Conservation (phyloP, 2,888 invertebrate genomes). For the Nomada hirtipes region DNA sequence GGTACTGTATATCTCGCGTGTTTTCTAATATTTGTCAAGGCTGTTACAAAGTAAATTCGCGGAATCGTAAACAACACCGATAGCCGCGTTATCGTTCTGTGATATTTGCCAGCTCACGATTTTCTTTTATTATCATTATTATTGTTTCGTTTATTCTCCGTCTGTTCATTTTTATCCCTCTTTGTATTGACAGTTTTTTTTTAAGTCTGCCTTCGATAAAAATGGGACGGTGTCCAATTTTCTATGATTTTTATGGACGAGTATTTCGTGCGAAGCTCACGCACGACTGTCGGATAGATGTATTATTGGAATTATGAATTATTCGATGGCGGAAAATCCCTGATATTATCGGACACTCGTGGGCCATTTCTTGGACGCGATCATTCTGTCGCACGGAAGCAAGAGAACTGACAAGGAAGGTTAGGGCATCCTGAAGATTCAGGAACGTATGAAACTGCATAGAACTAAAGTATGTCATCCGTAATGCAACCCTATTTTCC, state of each 20-base stretch:
- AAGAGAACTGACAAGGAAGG: background rate
- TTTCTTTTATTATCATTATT: constrained; percentile 10
- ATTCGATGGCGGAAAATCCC: constrained; percentile 41
- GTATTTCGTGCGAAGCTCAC: background rate
- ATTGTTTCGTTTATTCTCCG: background rate
- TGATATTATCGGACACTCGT: constrained; percentile 27
- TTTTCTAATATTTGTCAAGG: constrained; percentile 45
- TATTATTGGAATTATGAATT: constrained; percentile 7
- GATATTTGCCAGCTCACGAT: constrained; percentile 1
- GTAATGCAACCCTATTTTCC: too few species aligned
- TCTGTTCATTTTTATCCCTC: background rate
- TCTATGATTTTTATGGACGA: background rate
- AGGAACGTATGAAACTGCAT: too few species aligned
- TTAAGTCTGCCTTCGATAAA: background rate
- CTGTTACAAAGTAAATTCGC: constrained; percentile 42
- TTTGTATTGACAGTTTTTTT: background rate
- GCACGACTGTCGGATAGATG: background rate
- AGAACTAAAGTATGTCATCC: too few species aligned
- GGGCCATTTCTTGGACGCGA: constrained; percentile 11
- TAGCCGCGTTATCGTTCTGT: constrained; percentile 35
- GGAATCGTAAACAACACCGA: constrained; percentile 45
- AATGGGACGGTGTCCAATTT: background rate
- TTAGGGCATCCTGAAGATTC: too few species aligned
- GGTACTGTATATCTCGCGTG: constrained; percentile 2
- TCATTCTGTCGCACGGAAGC: constrained; percentile 3